phyloP scores from a whole-genome alignment of 2,797 vertebrate genomes.

The Kryptolebias ocellatus region DNA sequence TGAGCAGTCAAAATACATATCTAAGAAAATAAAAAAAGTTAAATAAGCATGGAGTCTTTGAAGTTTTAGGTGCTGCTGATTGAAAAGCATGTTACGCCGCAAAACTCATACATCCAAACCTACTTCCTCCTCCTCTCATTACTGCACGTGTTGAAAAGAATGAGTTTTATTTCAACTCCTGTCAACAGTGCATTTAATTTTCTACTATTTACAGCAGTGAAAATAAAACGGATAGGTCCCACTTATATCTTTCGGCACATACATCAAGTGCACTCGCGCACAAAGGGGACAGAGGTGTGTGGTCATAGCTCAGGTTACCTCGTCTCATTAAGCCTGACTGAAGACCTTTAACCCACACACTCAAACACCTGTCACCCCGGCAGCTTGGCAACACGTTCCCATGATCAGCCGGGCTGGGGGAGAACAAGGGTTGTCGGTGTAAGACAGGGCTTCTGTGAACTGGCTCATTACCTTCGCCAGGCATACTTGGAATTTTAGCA shows the following conservation, averaged over 20 bases:
- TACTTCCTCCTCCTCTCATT: no score
- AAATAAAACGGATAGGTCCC: neutral
- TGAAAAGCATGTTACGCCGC: neutral
- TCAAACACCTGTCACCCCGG: constrained; percentile 36
- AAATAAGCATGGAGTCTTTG: no score
- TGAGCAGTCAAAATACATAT: no score
- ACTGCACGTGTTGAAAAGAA: no score
- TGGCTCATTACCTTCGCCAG: constrained; percentile 23
- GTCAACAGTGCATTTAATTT: no score
- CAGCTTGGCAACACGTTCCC: constrained; percentile 74
- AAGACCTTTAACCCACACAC: constrained; percentile 34
- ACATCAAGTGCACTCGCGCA: neutral
- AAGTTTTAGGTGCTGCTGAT: neutral
- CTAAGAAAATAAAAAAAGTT: no score
- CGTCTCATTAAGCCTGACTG: constrained; percentile 43
- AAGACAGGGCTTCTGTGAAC: constrained; percentile 18
- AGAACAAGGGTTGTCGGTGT: constrained; percentile 40
- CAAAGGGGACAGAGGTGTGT: constrained; percentile 3
- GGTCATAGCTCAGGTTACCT: constrained; percentile 25
- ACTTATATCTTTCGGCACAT: neutral
- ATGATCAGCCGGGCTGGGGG: constrained; percentile 37
- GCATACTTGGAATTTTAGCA: constrained; percentile 4
- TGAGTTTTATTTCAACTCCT: no score
- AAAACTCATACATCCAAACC: no score
- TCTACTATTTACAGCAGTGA: no score